Evolutionary conservation across 2,797 vertebrate genomes (phyloP).

Genomic region (Cygnus olor): DNA sequence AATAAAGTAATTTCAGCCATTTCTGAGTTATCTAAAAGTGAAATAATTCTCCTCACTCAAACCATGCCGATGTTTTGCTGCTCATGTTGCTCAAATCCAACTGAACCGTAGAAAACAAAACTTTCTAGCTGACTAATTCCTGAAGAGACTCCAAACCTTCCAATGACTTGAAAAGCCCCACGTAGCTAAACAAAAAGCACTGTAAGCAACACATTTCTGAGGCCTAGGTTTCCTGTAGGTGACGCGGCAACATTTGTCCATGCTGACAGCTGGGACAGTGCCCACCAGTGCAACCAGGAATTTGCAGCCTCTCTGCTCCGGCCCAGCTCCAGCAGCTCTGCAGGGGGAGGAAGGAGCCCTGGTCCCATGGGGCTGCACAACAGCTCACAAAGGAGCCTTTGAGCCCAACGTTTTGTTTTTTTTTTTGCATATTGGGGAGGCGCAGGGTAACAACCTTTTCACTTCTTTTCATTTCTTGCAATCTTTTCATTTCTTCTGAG

Average conservation of each 20-base stretch:
- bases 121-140: constrained; percentile 38
- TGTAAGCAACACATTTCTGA: neutral
- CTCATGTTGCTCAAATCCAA: neutral
- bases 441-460: neutral
- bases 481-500: neutral
- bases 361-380: neutral
- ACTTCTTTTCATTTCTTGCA: neutral
- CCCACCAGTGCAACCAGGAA: neutral
- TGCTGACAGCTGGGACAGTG: neutral
- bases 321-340: neutral
- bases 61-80: constrained; percentile 17
- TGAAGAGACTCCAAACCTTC: constrained; percentile 43
- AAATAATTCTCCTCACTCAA: constrained; percentile 37
- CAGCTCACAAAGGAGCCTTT: constrained; percentile 52
- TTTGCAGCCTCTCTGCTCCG: neutral
- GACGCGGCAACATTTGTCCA: neutral
- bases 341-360: neutral
- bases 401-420: neutral
- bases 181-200: constrained; percentile 32
- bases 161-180: constrained; percentile 17
- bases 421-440: neutral
- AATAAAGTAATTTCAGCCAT: constrained; percentile 37
- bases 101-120: neutral
- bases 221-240: neutral
- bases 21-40: neutral